Conservation (phyloP, 2,888 invertebrate genomes). For the Himalopsyche kuldschensis region DNA sequence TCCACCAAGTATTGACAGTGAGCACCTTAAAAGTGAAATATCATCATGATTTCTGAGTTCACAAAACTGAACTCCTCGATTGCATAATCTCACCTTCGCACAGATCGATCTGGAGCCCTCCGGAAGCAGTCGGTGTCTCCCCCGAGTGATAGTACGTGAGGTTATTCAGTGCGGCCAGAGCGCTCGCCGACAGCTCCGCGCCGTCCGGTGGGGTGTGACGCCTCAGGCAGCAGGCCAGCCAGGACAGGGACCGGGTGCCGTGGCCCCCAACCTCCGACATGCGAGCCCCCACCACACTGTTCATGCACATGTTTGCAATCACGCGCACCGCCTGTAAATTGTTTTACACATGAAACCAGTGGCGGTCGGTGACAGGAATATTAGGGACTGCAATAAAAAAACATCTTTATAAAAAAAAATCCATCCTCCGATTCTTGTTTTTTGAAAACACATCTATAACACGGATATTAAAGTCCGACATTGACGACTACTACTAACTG, state of each 20-base stretch:
- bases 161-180: slow-evolving; percentile 82
- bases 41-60: too few species aligned
- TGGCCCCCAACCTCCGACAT: slow-evolving; percentile 61
- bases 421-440: too few species aligned
- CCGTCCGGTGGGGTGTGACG: slow-evolving; percentile 43
- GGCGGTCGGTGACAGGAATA: too few species aligned
- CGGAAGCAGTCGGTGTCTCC: slow-evolving; percentile 50
- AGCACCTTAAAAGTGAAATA: too few species aligned
- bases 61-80: too few species aligned
- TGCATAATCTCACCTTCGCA: slow-evolving; percentile 51
- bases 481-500: too few species aligned
- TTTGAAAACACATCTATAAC: too few species aligned
- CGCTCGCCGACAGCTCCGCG: slow-evolving; percentile 69
- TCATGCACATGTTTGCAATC: slow-evolving; percentile 82
- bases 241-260: slow-evolving; percentile 52
- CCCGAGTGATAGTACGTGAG: slow-evolving; percentile 73
- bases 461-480: too few species aligned
- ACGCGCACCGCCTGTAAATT: slow-evolving; percentile 69
- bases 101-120: slow-evolving; percentile 54
- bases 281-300: slow-evolving; percentile 72
- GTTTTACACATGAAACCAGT: too few species aligned
- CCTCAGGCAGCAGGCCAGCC: slow-evolving; percentile 45
- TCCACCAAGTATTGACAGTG: too few species aligned
- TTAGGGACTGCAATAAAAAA: too few species aligned
- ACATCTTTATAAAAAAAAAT: too few species aligned